Conservation (phyloP, 2,797 vertebrate species). For the Cynopterus sphinx region DNA sequence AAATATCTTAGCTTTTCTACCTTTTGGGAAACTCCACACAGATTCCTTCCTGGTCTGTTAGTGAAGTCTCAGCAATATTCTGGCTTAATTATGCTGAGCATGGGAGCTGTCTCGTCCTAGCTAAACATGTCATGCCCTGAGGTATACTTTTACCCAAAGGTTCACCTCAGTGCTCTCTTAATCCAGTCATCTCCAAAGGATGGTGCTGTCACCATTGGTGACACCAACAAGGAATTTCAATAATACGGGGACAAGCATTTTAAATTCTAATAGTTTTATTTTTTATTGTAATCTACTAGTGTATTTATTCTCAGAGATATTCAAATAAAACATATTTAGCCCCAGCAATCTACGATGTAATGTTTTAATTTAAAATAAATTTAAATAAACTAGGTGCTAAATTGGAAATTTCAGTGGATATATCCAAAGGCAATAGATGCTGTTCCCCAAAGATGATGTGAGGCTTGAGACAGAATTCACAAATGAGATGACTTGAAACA, state of each 20-base stretch:
- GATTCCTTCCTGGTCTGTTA: neutral
- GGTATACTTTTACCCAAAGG: neutral
- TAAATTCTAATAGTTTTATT: neutral
- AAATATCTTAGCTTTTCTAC: neutral
- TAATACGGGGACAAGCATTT: neutral
- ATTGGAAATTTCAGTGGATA: neutral
- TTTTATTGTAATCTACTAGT: neutral
- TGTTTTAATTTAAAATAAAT: slow-evolving; percentile 20
- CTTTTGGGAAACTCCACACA: neutral
- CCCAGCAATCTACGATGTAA: neutral
- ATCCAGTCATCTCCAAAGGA: neutral
- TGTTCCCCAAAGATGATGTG: neutral
- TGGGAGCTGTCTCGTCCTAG: neutral
- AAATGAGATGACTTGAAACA: no score
- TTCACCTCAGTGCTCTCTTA: neutral
- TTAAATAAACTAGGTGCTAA: neutral
- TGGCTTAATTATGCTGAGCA: neutral
- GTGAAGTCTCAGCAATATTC: neutral
- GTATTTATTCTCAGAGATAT: neutral
- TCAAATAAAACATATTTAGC: neutral
- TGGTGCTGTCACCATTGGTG: neutral
- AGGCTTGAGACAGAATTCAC: neutral
- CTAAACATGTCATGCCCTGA: no score
- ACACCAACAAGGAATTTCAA: neutral
- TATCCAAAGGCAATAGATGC: neutral